Percentiles rank a stretch among this genome's conserved stretches.
These are phyloP conservation scores for Gadus chalcogrammus DNA, from an alignment of 2,113 vertebrate species.

Conservation along the genomic window DNA sequence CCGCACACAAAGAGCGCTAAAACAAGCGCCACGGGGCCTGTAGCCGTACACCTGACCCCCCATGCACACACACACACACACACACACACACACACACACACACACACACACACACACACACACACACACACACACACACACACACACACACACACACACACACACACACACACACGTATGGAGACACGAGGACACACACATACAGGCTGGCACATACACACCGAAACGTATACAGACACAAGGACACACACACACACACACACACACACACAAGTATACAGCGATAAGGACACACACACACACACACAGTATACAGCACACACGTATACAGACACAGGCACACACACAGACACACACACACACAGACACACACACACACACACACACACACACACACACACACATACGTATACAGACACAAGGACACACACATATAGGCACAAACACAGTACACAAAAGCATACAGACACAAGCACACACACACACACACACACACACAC, in stretches of 20 bases:
- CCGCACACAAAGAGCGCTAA: background rate
- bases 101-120: background rate
- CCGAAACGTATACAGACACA: background rate
- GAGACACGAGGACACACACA: background rate
- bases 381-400: background rate
- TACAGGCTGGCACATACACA: background rate
- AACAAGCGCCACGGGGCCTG: background rate
- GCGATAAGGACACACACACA: no score
- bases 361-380: background rate
- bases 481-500: background rate
- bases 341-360: background rate
- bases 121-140: conserved; percentile 4
- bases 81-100: background rate
- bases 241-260: no score
- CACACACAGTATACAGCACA: no score
- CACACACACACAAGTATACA: no score
- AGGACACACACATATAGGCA: background rate
- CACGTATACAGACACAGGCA: background rate
- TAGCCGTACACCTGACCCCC: background rate
- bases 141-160: background rate
- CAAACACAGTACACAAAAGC: background rate
- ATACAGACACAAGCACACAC: background rate
- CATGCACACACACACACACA: background rate
- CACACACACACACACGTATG: background rate
- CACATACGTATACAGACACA: background rate